Conservation (phyloP, 1,140 invertebrate genomes). For the Plutomurus gul region DNA sequence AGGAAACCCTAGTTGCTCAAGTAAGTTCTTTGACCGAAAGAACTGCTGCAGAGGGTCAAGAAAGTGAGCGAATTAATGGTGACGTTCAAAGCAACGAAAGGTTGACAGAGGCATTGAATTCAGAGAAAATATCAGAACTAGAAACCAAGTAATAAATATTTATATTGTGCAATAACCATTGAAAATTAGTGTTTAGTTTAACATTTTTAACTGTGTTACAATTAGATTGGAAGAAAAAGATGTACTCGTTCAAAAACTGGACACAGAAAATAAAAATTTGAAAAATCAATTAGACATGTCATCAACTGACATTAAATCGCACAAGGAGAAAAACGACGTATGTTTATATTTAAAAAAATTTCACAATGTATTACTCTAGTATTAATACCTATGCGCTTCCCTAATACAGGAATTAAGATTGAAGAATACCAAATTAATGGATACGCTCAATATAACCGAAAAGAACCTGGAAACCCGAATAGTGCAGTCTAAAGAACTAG, state of each 20-base stretch:
- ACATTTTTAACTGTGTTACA: not conserved
- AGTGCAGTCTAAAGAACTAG: constrained; percentile 27
- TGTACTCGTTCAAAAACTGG: not conserved
- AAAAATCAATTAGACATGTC: not conserved
- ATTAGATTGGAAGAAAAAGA: constrained; percentile 26
- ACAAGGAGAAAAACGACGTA: constrained; percentile 40
- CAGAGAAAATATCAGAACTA: not conserved
- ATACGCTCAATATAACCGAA: constrained; percentile 45
- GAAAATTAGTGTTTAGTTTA: not conserved
- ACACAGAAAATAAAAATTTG: not conserved
- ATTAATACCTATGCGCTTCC: not conserved
- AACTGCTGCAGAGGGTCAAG: not conserved
- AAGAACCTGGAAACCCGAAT: constrained; percentile 40
- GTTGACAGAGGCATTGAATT: not conserved
- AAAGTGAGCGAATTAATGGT: constrained; percentile 34
- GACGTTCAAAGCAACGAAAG: constrained; percentile 19
- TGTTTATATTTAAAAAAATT: not conserved
- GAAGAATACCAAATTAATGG: constrained; percentile 45
- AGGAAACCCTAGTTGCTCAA: not conserved
- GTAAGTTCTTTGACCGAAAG: constrained; percentile 6
- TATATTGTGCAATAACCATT: not conserved
- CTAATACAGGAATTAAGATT: constrained; percentile 18
- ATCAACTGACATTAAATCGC: not conserved
- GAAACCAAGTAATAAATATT: not conserved
- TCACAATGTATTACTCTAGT: not conserved